Evolutionary conservation across 2,113 vertebrate species (phyloP), one percentile per base, ranked within the genome.

Genomic region (Oenanthe oenanthe): DNA sequence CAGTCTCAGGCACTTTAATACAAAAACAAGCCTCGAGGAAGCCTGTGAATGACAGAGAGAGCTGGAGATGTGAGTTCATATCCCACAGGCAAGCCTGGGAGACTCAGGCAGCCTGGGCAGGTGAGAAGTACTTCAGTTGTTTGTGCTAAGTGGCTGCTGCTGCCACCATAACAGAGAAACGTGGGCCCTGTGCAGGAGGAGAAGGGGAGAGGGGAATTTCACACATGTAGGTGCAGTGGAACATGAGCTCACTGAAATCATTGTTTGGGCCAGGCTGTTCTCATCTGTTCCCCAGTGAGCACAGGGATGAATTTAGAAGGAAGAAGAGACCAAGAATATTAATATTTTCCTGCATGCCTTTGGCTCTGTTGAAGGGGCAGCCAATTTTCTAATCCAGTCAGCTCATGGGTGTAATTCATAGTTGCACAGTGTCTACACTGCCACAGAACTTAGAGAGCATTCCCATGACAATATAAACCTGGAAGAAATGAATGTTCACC

Each of bases 41-140:
- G 50, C 21, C 17, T 3, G 40, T 0, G 4, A 47, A 60, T 0
- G 14, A 63, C 51, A 42, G 61, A n/a, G 70, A 76, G 62, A 90
- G 43, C 60, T 62, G 56, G 19, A 87, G 70, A 76, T 29, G 10
- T 3, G 16, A 51, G 51, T 63, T 94, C 66, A 43, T n/a, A 50
- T 80, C 81, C 89, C 81, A 85, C 75, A 43, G 81, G 81, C 81
- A 91, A 94, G 68, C 60, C 75, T 51, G 26, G 88, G 85, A 72
- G 60, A 65, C 50, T 43, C 91, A 61, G 72, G 78, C 67, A 74
- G 75, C 76, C 73, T 74, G 53, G n/a, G 84, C 84, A 82, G 87
- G 74, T 70, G 85, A 93, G 77, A 85, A 78, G 16, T 5, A 0
- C 26, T 70, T 18, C 82, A 68, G 8, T 47, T 62, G 82, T 45